phyloP scores from a whole-genome alignment of 1,140 invertebrate genomes.

The Aleiodes sp. region DNA sequence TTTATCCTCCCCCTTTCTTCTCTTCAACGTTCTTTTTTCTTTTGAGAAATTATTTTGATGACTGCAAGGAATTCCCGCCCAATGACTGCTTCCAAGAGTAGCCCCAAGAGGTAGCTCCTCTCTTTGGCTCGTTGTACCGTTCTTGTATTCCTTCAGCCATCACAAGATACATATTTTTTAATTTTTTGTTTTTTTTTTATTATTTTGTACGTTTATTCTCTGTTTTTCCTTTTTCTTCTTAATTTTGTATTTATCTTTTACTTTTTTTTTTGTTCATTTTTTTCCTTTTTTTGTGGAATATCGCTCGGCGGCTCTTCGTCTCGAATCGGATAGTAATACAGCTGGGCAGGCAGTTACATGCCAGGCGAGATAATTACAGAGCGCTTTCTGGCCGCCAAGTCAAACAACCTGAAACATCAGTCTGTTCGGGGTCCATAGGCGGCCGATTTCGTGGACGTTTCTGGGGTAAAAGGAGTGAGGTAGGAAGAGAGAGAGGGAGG shows the following conservation, averaged over 20 bases:
- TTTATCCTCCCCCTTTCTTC: too few relatives aligned
- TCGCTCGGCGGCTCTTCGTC: constrained; percentile 35
- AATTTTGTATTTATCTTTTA: constrained; percentile 5
- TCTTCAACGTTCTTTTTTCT: not conserved
- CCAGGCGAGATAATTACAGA: constrained; percentile 67
- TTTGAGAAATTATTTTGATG: not conserved
- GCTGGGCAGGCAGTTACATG: constrained; percentile 62
- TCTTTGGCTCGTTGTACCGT: not conserved
- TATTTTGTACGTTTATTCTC: too few relatives aligned
- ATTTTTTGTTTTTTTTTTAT: not conserved
- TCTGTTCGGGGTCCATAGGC: constrained; percentile 54
- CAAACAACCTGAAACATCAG: constrained; percentile 66
- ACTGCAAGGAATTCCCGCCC: not conserved
- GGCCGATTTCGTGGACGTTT: constrained; percentile 47
- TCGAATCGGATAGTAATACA: constrained; percentile 50
- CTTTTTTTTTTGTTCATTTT: not conserved
- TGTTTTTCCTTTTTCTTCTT: not conserved
- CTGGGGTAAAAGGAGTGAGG: not conserved
- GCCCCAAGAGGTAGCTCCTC: not conserved
- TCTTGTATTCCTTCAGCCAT: constrained; percentile 6
- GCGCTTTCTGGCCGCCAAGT: constrained; percentile 63
- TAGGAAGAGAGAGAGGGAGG: not conserved
- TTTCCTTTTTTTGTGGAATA: constrained; percentile 35
- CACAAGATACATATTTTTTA: constrained; percentile 9
- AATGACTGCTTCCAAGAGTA: not conserved